Conservation (phyloP, 2,113 vertebrate species). For the Charina bottae region DNA sequence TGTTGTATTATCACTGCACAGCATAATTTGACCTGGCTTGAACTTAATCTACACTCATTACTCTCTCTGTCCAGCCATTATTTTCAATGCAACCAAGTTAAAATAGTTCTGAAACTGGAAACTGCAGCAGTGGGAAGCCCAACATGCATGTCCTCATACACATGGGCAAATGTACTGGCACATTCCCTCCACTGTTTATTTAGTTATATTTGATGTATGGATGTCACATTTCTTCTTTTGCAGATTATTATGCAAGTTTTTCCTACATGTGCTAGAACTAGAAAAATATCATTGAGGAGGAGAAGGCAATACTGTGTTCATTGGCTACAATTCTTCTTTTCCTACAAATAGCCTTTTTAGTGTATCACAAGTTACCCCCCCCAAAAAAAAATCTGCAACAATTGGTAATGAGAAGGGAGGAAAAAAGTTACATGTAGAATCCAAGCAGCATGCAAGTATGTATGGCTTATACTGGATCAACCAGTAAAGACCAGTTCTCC, state of each 20-base stretch:
- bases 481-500: slow-evolving; percentile 20
- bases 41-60: not conserved
- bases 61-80: not conserved
- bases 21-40: not conserved
- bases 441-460: slow-evolving; percentile 2
- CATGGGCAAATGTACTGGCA: not conserved
- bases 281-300: not conserved
- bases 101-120: not conserved
- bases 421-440: not conserved
- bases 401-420: not conserved
- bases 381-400: not conserved
- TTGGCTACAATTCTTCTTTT: not conserved
- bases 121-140: not conserved
- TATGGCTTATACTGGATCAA: not conserved
- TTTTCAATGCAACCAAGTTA: not conserved
- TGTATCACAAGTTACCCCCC: not conserved
- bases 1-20: not conserved
- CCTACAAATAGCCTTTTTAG: not conserved
- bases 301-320: not conserved
- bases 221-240: not conserved
- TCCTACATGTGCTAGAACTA: not conserved
- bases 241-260: not conserved
- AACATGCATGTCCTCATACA: not conserved
- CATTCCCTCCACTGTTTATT: not conserved
- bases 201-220: not conserved